Conservation (phyloP, 2,888 invertebrate species). For the Sphaerophoria taeniata region DNA sequence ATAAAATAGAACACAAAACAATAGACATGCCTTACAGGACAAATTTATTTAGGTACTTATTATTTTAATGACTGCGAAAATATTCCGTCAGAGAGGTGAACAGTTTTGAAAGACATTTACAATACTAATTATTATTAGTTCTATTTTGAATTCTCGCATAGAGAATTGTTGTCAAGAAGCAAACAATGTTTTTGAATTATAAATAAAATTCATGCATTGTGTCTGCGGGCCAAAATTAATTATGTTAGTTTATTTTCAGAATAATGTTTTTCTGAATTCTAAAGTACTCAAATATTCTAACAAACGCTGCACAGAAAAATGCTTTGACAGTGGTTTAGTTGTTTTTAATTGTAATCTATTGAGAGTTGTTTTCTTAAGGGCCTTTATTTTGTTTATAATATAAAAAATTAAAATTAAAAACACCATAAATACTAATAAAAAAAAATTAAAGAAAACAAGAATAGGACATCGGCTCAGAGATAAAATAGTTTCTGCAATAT, state of each 20-base stretch:
- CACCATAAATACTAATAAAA: too few species aligned
- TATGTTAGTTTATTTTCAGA: constrained; percentile 68
- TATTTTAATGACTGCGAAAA: constrained; percentile 35
- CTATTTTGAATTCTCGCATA: constrained; percentile 60
- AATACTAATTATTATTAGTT: constrained; percentile 64
- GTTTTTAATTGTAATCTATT: background rate
- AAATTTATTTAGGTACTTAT: background rate
- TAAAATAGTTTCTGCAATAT: too few species aligned
- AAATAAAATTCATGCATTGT: constrained; percentile 69
- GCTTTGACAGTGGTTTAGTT: background rate
- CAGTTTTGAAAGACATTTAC: constrained; percentile 67
- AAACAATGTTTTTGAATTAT: constrained; percentile 4
- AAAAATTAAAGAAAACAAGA: too few species aligned
- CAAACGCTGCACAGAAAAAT: background rate
- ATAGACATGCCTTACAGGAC: background rate
- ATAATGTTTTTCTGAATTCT: background rate
- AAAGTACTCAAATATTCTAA: background rate
- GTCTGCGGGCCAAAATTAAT: constrained; percentile 63
- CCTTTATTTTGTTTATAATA: background rate
- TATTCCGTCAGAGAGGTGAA: constrained; percentile 31
- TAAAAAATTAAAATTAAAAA: too few species aligned
- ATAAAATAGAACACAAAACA: background rate
- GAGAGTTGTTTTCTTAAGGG: background rate
- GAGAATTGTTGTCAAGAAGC: constrained; percentile 27
- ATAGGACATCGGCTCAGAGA: too few species aligned